Evolutionary conservation across 2,888 invertebrate genomes (phyloP).

Genomic region (Drosophila neonasuta): DNA sequence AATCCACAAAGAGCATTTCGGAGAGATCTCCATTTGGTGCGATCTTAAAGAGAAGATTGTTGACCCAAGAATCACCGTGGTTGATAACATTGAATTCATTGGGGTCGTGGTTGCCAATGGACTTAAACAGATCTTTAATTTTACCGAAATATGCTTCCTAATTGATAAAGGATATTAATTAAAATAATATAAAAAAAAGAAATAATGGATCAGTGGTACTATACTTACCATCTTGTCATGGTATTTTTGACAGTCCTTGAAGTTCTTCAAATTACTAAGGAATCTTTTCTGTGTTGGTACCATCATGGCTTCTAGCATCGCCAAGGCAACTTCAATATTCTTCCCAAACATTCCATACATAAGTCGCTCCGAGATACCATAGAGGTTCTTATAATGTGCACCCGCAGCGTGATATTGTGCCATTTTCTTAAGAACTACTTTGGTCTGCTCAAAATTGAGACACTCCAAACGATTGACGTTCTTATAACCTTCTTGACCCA

Average conservation of each 20-base stretch:
- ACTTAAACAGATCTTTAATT: slow-evolving; percentile 26
- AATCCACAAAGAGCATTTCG: slow-evolving; percentile 77
- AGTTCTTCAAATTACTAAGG: slow-evolving; percentile 43
- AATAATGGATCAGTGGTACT: neutral
- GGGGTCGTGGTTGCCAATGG: slow-evolving; percentile 27
- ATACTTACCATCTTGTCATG: slow-evolving; percentile 63
- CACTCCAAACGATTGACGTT: slow-evolving; percentile 76
- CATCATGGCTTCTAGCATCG: slow-evolving; percentile 33
- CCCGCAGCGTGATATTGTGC: slow-evolving; percentile 80
- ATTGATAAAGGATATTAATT: neutral
- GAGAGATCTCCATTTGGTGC: slow-evolving; percentile 55
- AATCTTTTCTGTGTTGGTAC: slow-evolving; percentile 29
- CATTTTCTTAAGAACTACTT: slow-evolving; percentile 71
- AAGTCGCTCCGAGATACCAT: slow-evolving; percentile 50
- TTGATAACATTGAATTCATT: slow-evolving; percentile 69
- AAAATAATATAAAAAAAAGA: no score
- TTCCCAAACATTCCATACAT: slow-evolving; percentile 34
- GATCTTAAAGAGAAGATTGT: slow-evolving; percentile 77
- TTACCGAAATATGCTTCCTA: slow-evolving; percentile 50
- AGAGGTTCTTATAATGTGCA: slow-evolving; percentile 57
- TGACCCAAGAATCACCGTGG: slow-evolving; percentile 79
- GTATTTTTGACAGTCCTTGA: slow-evolving; percentile 54
- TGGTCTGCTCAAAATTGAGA: slow-evolving; percentile 72
- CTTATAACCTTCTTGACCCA: slow-evolving; percentile 68
- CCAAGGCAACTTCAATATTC: slow-evolving; percentile 15